Evolutionary conservation across 2,888 invertebrate species (phyloP), one percentile per base, ranked within the genome.

Genomic region (Formica aserva): DNA sequence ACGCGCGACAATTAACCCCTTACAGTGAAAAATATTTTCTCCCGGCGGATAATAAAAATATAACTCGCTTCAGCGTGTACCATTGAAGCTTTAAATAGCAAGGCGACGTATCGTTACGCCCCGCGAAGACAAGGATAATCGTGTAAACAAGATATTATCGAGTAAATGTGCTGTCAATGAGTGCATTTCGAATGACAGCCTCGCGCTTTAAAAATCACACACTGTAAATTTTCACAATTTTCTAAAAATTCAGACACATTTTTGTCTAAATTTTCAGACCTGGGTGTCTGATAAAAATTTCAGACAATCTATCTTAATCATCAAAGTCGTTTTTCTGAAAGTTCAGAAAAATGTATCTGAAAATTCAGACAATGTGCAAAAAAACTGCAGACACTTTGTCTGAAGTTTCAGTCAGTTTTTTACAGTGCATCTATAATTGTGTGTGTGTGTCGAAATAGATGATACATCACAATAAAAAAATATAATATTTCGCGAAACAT

Each of bases 1-100:
- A 78, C 60, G 71, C 35, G 78, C 72, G 32, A 60, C 78, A 71
- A 80, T 80, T 80, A 80, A 80, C 45, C 78, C 78, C 72, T 72
- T n/a, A 18, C 77, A 11, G 66, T 35, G 45, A 18, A 80, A 60
- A 72, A 80, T 80, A 80, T 80, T 80, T 80, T 80, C 72, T 80
- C 78, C 26, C 78, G 35, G 45, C 60, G 26, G 35, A 26, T 62
- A 80, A 80, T 72, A 80, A 80, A 80, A 80, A 80, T 80, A 80
- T 26, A 72, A 72, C 45, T 26, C 57, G 71, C 60, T 26, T 41
- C 77, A 29, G 26, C 26, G 22, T 22, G 67, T 48, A 80, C 32
- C 69, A 52, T 67, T 67, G 52, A 62, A 8, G 38, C 78, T 80
- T 80, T 72, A 80, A 80, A 72, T 80, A 80, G 60, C 45, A 60